Evolutionary conservation across 2,888 invertebrate species (phyloP), one percentile per base, ranked within the genome.

Genomic region (Sinohyriopsis cumingii): DNA sequence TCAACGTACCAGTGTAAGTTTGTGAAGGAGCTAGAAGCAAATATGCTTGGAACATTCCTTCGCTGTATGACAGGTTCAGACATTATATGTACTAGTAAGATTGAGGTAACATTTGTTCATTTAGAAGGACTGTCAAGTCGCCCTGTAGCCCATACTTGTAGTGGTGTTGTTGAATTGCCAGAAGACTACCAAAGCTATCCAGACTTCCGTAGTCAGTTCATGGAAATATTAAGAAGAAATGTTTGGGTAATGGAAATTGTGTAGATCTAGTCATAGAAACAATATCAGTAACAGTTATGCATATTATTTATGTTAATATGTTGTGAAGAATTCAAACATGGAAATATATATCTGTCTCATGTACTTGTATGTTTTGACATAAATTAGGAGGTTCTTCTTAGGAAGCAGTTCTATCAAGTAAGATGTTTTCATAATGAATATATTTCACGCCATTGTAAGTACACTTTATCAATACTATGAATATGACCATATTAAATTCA

Each of bases 1-100:
- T n/a, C 57, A 57, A 57, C 3, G 7, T 9, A 57, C 15, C 57
- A 15, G n/a, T 9, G 24, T n/a, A 57, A 0, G 18, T 15, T 22
- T 57, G 57, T 57, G 57, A 57, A 57, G 24, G 57, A 57, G n/a
- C n/a, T 57, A n/a, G 57, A 57, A n/a, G 24, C n/a, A n/a, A 57
- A 57, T 24, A 57, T 22, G 24, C 57, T 57, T 57, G 57, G 15
- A 57, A 7, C 24, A 57, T 57, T 57, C 15, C n/a, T 57, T n/a
- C n/a, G 57, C n/a, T 57, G 12, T 24, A 9, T n/a, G 7, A 57
- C 57, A 22, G 57, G 57, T 24, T 57, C 57, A n/a, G 57, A 57
- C 24, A 22, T 57, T n/a, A 7, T 57, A 22, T 22, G n/a, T 57
- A 22, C 6, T n/a, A 22, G 7, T n/a, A 57, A 7, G 57, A 57